Evolutionary conservation across 2,797 vertebrate genomes (phyloP).

Genomic region (Arvicola amphibius): DNA sequence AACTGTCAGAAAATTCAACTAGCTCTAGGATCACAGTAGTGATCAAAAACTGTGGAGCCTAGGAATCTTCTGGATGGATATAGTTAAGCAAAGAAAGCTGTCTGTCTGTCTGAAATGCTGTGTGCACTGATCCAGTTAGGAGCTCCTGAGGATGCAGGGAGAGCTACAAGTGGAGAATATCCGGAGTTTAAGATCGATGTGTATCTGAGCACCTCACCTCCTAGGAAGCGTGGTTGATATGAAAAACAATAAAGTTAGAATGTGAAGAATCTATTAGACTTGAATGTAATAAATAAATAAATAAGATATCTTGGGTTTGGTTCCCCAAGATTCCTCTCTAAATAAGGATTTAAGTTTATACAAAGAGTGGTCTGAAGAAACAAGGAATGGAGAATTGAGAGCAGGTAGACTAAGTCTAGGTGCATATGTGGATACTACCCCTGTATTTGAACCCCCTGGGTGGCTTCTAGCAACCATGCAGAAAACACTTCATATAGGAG

Average conservation of each 20-base stretch:
- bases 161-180: background rate
- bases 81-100: background rate
- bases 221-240: background rate
- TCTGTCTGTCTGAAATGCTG: background rate
- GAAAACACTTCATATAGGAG: background rate
- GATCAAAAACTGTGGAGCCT: background rate
- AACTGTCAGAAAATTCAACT: background rate
- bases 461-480: accelerated
- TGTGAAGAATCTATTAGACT: background rate
- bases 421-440: too few species aligned
- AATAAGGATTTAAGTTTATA: slow-evolving; percentile 22
- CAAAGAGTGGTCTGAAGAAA: background rate
- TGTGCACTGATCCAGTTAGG: background rate
- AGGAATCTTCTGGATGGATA: background rate
- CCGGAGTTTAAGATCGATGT: background rate
- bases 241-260: background rate
- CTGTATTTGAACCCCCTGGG: background rate
- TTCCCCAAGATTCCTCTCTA: background rate
- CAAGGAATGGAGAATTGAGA: background rate
- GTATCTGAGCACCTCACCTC: background rate
- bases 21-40: background rate
- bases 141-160: background rate
- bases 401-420: background rate
- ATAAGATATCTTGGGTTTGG: background rate
- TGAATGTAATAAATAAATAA: background rate